Conservation (phyloP, 1,140 invertebrate species). For the Fopius arisanus region DNA sequence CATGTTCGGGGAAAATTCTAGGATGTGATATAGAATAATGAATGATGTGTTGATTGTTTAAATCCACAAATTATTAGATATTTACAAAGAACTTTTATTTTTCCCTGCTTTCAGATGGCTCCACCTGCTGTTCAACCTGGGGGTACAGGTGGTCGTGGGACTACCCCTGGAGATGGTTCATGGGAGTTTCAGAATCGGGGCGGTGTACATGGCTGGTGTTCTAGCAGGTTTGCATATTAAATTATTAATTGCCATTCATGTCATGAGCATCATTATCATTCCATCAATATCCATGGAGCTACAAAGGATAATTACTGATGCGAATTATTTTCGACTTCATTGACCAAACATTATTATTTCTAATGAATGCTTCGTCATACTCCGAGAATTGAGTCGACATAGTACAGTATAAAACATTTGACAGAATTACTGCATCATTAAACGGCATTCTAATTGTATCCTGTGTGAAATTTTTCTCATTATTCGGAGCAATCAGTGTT, state of each 20-base stretch:
- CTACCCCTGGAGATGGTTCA: conserved; percentile 97
- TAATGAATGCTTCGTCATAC: background rate
- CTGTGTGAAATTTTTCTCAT: background rate
- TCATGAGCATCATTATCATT: conserved; percentile 1
- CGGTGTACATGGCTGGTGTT: conserved; percentile 94
- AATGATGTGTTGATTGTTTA: too few species aligned
- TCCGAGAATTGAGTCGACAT: background rate
- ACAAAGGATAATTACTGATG: background rate
- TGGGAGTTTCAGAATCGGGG: conserved; percentile 85
- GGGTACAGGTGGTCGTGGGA: conserved; percentile 90
- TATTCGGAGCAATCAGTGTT: background rate
- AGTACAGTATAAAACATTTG: background rate
- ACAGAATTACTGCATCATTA: background rate
- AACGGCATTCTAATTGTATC: background rate
- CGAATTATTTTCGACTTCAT: background rate
- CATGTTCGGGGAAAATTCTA: too few species aligned
- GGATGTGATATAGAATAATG: too few species aligned
- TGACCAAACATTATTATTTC: background rate
- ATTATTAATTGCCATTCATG: background rate
- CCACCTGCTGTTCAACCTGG: conserved; percentile 92
- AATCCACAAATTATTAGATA: too few species aligned
- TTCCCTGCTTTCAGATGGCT: conserved; percentile 79
- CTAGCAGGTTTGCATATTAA: conserved; percentile 73
- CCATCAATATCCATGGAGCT: background rate
- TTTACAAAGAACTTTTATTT: conserved; percentile 8